A percentile compares a stretch with the other conserved stretches of the same genome.
phyloP scores from a whole-genome alignment of 2,797 vertebrate species.

The Moxostoma hubbsi region DNA sequence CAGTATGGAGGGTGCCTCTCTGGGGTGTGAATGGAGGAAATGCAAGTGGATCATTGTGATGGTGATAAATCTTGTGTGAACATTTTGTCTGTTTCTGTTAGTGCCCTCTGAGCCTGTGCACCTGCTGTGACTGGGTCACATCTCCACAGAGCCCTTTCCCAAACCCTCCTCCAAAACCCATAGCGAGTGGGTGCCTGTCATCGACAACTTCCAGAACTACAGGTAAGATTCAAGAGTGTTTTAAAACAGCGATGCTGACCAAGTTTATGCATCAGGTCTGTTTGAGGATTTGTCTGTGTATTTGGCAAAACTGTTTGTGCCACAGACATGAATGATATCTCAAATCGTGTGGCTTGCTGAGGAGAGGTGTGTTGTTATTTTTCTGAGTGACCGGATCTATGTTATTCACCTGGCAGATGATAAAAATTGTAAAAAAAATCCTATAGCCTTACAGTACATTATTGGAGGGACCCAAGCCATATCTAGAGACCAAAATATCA shows the following conservation, averaged over 20 bases:
- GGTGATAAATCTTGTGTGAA: constrained; percentile 33
- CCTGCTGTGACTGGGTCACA: constrained; percentile 76
- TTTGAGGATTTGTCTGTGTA: not conserved
- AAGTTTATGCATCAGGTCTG: not conserved
- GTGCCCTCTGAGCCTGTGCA: constrained; percentile 88
- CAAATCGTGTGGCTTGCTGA: too few species aligned
- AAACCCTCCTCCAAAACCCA: constrained; percentile 75
- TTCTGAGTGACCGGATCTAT: too few species aligned
- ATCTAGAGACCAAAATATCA: too few species aligned
- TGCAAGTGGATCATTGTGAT: constrained; percentile 43
- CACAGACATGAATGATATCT: too few species aligned
- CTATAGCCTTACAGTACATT: too few species aligned
- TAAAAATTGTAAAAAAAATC: too few species aligned
- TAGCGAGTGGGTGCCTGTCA: constrained; percentile 79
- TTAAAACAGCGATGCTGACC: not conserved
- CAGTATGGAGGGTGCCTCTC: constrained; percentile 70
- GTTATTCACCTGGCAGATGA: too few species aligned
- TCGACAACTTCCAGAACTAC: constrained; percentile 84
- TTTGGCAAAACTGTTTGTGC: too few species aligned
- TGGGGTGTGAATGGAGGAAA: constrained; percentile 57
- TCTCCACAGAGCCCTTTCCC: constrained; percentile 82
- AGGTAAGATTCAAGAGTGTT: constrained; percentile 71
- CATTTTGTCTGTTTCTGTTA: constrained; percentile 59
- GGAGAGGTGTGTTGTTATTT: too few species aligned
- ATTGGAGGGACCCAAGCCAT: too few species aligned